Conservation (phyloP, 2,113 vertebrate genomes). For the Zeus faber region DNA sequence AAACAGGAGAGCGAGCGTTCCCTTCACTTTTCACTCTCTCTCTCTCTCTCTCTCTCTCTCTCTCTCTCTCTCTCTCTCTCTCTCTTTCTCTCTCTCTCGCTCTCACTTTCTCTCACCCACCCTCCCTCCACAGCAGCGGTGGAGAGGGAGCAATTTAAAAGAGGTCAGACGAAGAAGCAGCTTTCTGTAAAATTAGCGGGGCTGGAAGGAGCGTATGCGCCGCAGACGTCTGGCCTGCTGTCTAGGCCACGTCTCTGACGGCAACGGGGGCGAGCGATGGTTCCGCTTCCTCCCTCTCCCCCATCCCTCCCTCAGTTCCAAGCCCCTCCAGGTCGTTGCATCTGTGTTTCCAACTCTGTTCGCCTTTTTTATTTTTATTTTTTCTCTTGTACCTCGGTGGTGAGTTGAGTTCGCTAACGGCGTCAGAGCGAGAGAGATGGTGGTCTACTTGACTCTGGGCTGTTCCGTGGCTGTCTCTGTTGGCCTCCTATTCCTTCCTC, state of each 20-base stretch:
- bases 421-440: constrained; percentile 49
- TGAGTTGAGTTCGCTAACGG: constrained; percentile 50
- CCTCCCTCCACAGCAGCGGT: constrained; percentile 44
- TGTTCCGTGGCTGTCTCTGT: constrained; percentile 26
- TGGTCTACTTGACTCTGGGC: constrained; percentile 56
- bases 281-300: not conserved
- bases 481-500: constrained; percentile 35
- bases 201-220: too few species aligned
- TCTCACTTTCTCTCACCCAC: too few species aligned
- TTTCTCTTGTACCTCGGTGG: constrained; percentile 44
- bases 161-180: constrained; percentile 74
- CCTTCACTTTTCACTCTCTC: too few species aligned
- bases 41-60: constrained; percentile 16
- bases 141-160: constrained; percentile 71
- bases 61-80: constrained; percentile 9
- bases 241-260: constrained; percentile 50
- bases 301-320: constrained; percentile 26
- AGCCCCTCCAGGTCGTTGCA: constrained; percentile 24
- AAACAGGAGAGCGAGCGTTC: too few species aligned
- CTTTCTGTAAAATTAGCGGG: constrained; percentile 74
- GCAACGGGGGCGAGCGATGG: constrained; percentile 35
- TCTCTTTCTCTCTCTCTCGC: constrained; percentile 19
- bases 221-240: constrained; percentile 54
- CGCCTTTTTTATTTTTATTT: too few species aligned
- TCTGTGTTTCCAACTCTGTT: too few species aligned